A percentile compares a stretch with the other conserved stretches of the same genome.
Conservation (phyloP, 2,888 invertebrate genomes). For the Leuctra nigra region DNA sequence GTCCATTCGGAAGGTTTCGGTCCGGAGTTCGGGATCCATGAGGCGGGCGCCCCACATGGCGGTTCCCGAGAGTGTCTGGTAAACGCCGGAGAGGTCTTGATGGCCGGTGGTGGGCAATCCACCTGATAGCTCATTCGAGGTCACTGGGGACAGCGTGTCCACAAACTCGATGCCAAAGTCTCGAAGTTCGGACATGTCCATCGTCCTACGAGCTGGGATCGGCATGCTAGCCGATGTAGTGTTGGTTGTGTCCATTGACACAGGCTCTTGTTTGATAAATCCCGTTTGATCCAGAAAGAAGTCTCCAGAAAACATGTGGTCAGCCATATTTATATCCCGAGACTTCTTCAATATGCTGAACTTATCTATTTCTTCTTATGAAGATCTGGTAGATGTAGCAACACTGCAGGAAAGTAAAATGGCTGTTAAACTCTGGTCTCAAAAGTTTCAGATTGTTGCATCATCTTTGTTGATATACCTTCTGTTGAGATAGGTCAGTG, state of each 20-base stretch:
- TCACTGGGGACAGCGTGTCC: conserved; percentile 48
- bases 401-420: too few species aligned
- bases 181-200: conserved; percentile 37
- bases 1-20: conserved; percentile 61
- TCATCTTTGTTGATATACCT: conserved; percentile 7
- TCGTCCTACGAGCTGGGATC: conserved; percentile 51
- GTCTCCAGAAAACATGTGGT: conserved; percentile 40
- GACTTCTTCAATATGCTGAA: too few species aligned
- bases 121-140: conserved; percentile 34
- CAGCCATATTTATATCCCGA: neutral
- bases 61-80: conserved; percentile 41
- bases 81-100: conserved; percentile 39
- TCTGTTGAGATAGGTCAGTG: conserved; percentile 1
- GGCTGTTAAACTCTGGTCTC: too few species aligned
- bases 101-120: conserved; percentile 34
- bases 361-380: too few species aligned
- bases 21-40: conserved; percentile 19
- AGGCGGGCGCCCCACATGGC: conserved; percentile 38
- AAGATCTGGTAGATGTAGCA: too few species aligned
- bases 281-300: conserved; percentile 56
- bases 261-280: conserved; percentile 56
- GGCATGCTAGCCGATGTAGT: conserved; percentile 54
- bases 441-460: neutral
- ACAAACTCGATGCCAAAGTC: conserved; percentile 53
- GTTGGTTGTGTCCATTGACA: conserved; percentile 40